Percentiles rank a stretch among this genome's conserved stretches.
phyloP scores from a whole-genome alignment of 2,888 invertebrate genomes.

The Gryllus longicercus region DNA sequence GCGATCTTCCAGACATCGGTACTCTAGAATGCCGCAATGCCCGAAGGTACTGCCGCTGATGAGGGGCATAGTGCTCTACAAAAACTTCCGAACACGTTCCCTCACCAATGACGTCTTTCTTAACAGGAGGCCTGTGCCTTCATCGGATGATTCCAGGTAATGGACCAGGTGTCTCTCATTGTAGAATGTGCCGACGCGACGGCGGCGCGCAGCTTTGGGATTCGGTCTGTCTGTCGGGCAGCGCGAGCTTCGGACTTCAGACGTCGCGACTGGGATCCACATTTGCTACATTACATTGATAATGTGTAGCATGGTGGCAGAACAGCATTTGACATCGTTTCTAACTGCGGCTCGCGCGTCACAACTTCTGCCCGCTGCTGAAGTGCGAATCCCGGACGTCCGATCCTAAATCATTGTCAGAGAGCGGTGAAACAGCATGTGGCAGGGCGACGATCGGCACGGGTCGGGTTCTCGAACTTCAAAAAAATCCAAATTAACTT shows the following conservation, averaged over 20 bases:
- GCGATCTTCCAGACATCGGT: too few species aligned
- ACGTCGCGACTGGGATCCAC: neutral
- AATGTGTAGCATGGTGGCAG: neutral
- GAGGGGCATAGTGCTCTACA: too few species aligned
- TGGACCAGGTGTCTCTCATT: too few species aligned
- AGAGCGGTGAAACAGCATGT: neutral
- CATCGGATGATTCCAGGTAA: too few species aligned
- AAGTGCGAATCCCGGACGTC: neutral
- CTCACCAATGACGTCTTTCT: too few species aligned
- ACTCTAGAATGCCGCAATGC: too few species aligned
- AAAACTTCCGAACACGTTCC: too few species aligned
- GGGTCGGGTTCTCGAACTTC: neutral
- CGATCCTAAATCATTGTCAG: constrained; percentile 1
- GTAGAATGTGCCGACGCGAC: too few species aligned
- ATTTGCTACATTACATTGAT: constrained; percentile 4
- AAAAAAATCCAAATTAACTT: neutral
- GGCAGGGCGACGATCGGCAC: neutral
- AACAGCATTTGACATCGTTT: constrained; percentile 9
- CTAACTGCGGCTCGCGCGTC: neutral
- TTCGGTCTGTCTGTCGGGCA: neutral
- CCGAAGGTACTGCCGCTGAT: too few species aligned
- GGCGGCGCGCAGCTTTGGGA: too few species aligned
- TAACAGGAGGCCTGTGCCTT: too few species aligned
- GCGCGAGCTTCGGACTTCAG: neutral
- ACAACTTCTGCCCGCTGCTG: neutral